Base-by-base conservation (phyloP, 1,140 invertebrate genomes). In the Anoplophora glabripennis region DNA sequence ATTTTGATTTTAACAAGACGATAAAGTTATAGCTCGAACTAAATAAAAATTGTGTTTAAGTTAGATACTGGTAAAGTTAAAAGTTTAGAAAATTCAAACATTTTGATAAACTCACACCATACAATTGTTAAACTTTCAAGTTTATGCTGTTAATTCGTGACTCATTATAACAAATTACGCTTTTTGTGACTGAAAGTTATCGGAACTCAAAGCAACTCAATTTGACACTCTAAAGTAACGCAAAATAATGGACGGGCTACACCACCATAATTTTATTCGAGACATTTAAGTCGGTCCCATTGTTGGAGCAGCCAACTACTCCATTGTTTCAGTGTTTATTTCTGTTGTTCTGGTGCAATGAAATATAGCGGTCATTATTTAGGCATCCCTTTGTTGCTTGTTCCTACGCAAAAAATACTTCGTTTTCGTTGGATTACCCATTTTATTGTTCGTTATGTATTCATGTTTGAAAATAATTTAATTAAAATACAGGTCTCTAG, bases 311-410 rank as follows among this genome's bases (percentile, higher is more conserved):
- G 45, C 53, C 38, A 55, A 54, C 59, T 60, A 55, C 38, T 55
- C 59, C 44, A 61, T 61, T 61, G 59, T 61, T 61, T 56, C 42
- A 58, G 41, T 61, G 59, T 61, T 61, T 54, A 61, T 61, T 61
- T 56, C 59, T 40, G 59, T 46, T 45, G 41, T 45, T 51, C 53
- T 61, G 59, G 45, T 38, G 38, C 44, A 49, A 47, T 61, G 59
- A 61, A 56, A 61, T 61, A 61, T 61, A 47, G 47, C 36, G 53
- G 59, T 61, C 59, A 61, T 61, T 61, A 61, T 61, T 55, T 38
- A 61, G 52, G 51, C 17, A 46, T 46, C 59, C 56, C 59, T 61
- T 61, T 61, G 59, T 61, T 61, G 49, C 49, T 61, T 36, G 46
- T 40, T 40, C 37, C 53, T 37, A 56, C 47, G 49, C 52, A 61